Base-by-base conservation (phyloP, 2,888 invertebrate species). In the Athetis lepigone region DNA sequence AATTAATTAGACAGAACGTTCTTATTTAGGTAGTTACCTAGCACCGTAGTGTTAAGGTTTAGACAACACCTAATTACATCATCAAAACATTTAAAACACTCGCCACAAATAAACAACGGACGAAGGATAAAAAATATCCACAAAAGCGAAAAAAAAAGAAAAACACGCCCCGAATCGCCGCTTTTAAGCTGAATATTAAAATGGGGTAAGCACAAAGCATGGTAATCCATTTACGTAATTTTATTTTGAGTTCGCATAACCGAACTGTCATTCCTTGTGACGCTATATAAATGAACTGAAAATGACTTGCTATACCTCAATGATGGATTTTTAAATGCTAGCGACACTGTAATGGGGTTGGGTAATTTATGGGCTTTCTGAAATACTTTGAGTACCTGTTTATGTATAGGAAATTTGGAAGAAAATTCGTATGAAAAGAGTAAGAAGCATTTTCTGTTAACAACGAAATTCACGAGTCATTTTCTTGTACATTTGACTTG, bases 251-350 rank as follows among this genome's bases (percentile, higher is more conserved):
- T 91, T 83, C 87, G 85, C 86, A 89, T 90, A 91, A 90, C 89
- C 84, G 78, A 88, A 88, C 89, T 92, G 92, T 91, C 92, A 89
- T 88, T 90, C 85, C 80, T 85, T 84, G 82, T 87, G 92, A 90
- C 92, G 87, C 81, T 74, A 78, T 92, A 93, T 86, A 90, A 93
- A 94, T 93, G 92, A 90, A 87, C 83, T 81, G 83, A 68, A 83
- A 86, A 84, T 94, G 94, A 94, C 94, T 93, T 90, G 93, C 93
- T 42, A 70, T 80, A 81, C 61, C 55, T 55, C 78, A 83, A 85
- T 92, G 92, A 93, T 92, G 92, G 91, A 91, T 91, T 91, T 92
- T 92, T 92, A 92, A 93, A 93, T 92, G 92, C 84, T 85, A 83
- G 87, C 86, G 88, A 90, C 90, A 91, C 85, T 80, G 86, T 86